Evolutionary conservation across 2,888 invertebrate species (phyloP).

Genomic region (Rhyacophila evoluta): DNA sequence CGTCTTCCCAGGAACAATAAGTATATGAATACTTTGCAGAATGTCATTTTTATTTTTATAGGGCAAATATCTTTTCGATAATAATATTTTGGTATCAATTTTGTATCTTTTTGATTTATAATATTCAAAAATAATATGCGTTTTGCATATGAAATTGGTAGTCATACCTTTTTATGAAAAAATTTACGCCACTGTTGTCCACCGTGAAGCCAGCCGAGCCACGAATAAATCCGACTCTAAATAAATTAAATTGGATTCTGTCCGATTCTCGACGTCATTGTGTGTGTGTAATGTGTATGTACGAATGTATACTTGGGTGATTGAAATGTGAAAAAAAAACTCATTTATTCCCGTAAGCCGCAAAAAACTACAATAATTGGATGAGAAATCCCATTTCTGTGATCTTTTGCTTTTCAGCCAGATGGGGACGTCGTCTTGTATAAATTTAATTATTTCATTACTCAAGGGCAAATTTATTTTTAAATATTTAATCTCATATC

Average conservation of each 20-base stretch:
- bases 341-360: constrained; percentile 19
- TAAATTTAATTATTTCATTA: not conserved
- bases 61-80: too few species aligned
- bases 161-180: too few species aligned
- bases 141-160: too few species aligned
- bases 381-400: constrained; percentile 13
- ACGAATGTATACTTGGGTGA: constrained; percentile 13
- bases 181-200: constrained; percentile 25
- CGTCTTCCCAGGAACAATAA: too few species aligned
- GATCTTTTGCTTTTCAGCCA: not conserved
- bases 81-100: too few species aligned
- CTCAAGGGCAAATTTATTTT: too few species aligned
- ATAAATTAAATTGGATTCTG: constrained; percentile 43
- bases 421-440: not conserved
- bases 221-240: constrained; percentile 33
- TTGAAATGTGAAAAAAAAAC: constrained; percentile 13
- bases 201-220: constrained; percentile 1
- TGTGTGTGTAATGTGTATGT: not conserved
- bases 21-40: too few species aligned
- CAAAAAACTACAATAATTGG: constrained; percentile 24
- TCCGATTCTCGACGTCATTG: constrained; percentile 19
- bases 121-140: too few species aligned
- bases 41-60: too few species aligned
- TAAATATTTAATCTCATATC: too few species aligned
- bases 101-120: too few species aligned